A percentile compares a stretch with the other conserved stretches of the same genome.
Conservation (phyloP, 2,888 invertebrate species). For the Gnatocerus cornutus region DNA sequence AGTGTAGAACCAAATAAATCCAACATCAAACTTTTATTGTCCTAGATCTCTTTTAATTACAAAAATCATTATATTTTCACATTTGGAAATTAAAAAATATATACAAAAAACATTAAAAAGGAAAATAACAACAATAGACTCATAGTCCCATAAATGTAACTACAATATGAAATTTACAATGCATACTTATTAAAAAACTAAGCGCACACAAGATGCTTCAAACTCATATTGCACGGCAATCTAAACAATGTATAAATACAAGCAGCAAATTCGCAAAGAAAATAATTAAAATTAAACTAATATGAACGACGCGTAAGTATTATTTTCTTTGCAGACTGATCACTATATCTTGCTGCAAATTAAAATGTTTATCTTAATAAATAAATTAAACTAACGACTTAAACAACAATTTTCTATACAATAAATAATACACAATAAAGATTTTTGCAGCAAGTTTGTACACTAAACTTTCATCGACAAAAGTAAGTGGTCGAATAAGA, state of each 20-base stretch:
- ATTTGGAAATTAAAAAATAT: conserved; percentile 49
- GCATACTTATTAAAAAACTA: conserved; percentile 34
- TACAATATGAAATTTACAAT: conserved; percentile 47
- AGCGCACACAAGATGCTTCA: conserved; percentile 47
- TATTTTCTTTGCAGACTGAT: conserved; percentile 22
- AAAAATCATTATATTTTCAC: conserved; percentile 48
- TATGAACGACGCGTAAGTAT: not conserved
- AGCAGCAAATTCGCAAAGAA: conserved; percentile 18
- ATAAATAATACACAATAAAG: conserved; percentile 34
- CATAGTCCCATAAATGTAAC: conserved; percentile 47
- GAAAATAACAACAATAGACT: conserved; percentile 50
- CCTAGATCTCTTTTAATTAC: conserved; percentile 49
- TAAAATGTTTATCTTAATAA: conserved; percentile 1
- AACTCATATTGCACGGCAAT: conserved; percentile 62
- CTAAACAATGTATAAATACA: conserved; percentile 41
- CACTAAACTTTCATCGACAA: not conserved
- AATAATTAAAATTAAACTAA: conserved; percentile 6
- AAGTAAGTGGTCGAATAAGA: not conserved
- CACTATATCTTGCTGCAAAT: conserved; percentile 31
- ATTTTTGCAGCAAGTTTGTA: conserved; percentile 28
- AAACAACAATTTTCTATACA: conserved; percentile 35
- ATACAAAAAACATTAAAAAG: conserved; percentile 48
- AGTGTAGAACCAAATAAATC: conserved; percentile 49
- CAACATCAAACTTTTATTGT: conserved; percentile 54
- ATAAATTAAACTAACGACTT: conserved; percentile 37